These are phyloP conservation scores for Netelia fuscicornis DNA, from an alignment of 2,888 invertebrate genomes.

Conservation along the genomic window DNA sequence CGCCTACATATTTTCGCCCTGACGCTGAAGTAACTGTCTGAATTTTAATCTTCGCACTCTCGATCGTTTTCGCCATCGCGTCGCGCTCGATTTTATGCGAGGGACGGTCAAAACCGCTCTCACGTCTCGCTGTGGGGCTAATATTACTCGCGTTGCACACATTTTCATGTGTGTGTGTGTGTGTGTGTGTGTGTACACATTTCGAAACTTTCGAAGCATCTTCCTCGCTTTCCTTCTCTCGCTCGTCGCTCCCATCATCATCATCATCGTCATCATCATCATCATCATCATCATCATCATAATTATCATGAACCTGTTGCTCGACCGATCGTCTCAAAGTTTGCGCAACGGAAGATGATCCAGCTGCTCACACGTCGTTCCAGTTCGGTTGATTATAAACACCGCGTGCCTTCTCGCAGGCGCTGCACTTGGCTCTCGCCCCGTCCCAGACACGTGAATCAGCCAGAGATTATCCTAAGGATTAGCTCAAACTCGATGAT, in stretches of 20 bases:
- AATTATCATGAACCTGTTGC: conserved; percentile 59
- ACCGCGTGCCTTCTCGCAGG: conserved; percentile 19
- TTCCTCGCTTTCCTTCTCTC: conserved; percentile 40
- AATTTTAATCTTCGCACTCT: conserved; percentile 31
- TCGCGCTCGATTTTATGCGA: neutral
- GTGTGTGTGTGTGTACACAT: conserved; percentile 22
- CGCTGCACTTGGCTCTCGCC: conserved; percentile 12
- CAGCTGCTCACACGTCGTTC: conserved; percentile 61
- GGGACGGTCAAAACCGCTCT: conserved; percentile 37
- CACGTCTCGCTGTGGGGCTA: conserved; percentile 27
- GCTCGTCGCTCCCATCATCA: conserved; percentile 24
- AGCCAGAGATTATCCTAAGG: neutral
- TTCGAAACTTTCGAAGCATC: conserved; percentile 55
- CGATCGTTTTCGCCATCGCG: conserved; percentile 19
- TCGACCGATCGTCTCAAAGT: conserved; percentile 54
- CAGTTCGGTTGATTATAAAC: conserved; percentile 61
- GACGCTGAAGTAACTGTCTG: neutral
- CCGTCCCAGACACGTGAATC: neutral
- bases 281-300: conserved; percentile 50
- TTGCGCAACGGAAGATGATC: conserved; percentile 68
- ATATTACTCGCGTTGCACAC: conserved; percentile 18
- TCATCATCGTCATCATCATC: conserved; percentile 23
- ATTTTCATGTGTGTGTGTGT: conserved; percentile 9
- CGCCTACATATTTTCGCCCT: neutral
- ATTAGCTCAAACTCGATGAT: too few relatives aligned